These are phyloP conservation scores for Halcyon malimbica DNA, from an alignment of 2,113 vertebrate genomes.

Conservation along the genomic window DNA sequence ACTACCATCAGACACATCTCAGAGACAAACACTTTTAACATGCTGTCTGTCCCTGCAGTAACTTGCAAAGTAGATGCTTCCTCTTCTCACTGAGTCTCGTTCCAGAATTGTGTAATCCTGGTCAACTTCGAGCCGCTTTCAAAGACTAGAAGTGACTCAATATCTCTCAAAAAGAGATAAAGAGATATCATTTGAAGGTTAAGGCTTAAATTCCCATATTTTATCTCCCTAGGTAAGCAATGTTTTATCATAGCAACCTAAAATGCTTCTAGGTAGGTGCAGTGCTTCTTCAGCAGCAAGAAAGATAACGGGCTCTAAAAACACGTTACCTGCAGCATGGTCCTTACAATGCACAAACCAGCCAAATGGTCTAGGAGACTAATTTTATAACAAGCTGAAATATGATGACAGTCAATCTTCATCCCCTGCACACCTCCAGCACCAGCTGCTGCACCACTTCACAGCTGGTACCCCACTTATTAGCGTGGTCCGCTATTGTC, in stretches of 20 bases:
- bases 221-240: background rate
- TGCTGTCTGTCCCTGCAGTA: background rate
- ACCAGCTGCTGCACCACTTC: background rate
- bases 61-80: background rate
- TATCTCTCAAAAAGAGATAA: background rate
- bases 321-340: background rate
- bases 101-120: background rate
- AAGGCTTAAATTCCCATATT: background rate
- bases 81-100: background rate
- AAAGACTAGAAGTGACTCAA: background rate
- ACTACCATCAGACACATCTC: background rate
- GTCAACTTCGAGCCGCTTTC: background rate
- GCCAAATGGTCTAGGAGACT: background rate
- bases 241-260: background rate
- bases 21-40: background rate
- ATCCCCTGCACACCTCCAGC: background rate
- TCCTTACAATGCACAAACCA: background rate
- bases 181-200: background rate
- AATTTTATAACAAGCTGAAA: background rate
- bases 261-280: background rate
- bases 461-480: background rate
- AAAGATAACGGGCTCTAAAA: background rate
- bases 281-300: background rate
- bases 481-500: background rate
- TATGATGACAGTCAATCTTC: background rate